Evolutionary conservation across 2,888 invertebrate genomes (phyloP).

Genomic region (Nasonia oneida): DNA sequence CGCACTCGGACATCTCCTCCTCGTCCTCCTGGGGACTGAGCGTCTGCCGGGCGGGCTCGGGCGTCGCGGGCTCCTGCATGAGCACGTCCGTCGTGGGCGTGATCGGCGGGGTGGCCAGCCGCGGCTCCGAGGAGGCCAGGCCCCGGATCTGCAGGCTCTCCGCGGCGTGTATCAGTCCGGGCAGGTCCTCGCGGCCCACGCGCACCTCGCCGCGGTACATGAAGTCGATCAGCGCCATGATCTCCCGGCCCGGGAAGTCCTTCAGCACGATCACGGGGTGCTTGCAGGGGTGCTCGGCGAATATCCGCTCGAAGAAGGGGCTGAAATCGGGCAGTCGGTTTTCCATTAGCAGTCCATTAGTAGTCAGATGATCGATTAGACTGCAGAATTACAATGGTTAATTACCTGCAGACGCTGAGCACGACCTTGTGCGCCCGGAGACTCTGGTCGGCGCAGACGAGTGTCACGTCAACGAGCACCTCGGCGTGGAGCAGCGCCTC

Average conservation of each 20-base stretch:
- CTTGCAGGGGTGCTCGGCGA: conserved; percentile 95
- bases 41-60: conserved; percentile 76
- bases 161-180: conserved; percentile 91
- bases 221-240: conserved; percentile 94
- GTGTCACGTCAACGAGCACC: conserved; percentile 93
- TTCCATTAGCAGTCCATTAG: no score
- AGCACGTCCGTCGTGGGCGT: conserved; percentile 77
- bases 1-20: conserved; percentile 68
- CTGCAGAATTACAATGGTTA: not conserved
- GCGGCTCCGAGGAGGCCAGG: conserved; percentile 83
- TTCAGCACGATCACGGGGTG: conserved; percentile 96
- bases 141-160: conserved; percentile 92
- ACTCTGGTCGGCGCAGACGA: conserved; percentile 92
- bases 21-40: conserved; percentile 73
- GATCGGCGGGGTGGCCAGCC: conserved; percentile 78
- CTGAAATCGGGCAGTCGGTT: conserved; percentile 80
- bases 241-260: conserved; percentile 93
- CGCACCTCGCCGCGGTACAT: conserved; percentile 97
- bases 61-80: conserved; percentile 81
- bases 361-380: no score
- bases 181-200: conserved; percentile 91
- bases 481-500: conserved; percentile 93
- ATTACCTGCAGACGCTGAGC: conserved; percentile 87
- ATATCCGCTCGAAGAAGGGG: conserved; percentile 93
- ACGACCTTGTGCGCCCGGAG: conserved; percentile 95